phyloP scores from a whole-genome alignment of 2,113 vertebrate species.

The Albula goreensis region DNA sequence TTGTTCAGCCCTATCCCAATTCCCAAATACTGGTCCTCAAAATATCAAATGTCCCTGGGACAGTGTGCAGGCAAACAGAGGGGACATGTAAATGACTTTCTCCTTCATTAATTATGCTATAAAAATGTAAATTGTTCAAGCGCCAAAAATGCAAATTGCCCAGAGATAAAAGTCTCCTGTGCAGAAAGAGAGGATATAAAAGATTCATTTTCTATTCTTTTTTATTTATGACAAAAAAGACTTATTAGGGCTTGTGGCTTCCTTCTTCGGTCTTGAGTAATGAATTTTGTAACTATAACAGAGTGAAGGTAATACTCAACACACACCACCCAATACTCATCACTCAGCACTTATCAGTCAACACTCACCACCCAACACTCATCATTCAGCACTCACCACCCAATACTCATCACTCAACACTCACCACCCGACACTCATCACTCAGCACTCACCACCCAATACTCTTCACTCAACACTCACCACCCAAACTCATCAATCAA shows the following conservation, averaged over 20 bases:
- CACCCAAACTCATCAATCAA: not conserved
- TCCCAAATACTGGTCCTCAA: constrained; percentile 40
- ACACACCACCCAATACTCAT: not conserved
- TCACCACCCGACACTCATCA: not conserved
- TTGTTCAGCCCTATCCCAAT: constrained; percentile 35
- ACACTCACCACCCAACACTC: not conserved
- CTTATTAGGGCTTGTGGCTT: constrained; percentile 42
- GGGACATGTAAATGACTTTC: constrained; percentile 69
- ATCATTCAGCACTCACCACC: not conserved
- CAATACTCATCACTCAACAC: not conserved
- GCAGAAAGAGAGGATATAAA: constrained; percentile 66
- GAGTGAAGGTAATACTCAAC: constrained; percentile 10
- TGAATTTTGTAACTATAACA: constrained; percentile 42
- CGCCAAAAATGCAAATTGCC: constrained; percentile 74
- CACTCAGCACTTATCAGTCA: not conserved
- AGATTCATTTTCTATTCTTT: constrained; percentile 66
- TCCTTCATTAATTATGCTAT: constrained; percentile 78
- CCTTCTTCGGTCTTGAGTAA: constrained; percentile 42
- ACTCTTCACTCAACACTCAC: not conserved
- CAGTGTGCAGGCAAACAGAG: constrained; percentile 49
- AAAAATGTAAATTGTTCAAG: constrained; percentile 76
- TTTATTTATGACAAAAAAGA: constrained; percentile 50
- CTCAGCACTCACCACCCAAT: not conserved
- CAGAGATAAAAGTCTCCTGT: constrained; percentile 72
- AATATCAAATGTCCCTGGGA: constrained; percentile 55